Percentiles rank a stretch among this genome's conserved stretches.
These are phyloP conservation scores for Mustelus asterias DNA, from an alignment of 2,113 vertebrate species.

Conservation along the genomic window DNA sequence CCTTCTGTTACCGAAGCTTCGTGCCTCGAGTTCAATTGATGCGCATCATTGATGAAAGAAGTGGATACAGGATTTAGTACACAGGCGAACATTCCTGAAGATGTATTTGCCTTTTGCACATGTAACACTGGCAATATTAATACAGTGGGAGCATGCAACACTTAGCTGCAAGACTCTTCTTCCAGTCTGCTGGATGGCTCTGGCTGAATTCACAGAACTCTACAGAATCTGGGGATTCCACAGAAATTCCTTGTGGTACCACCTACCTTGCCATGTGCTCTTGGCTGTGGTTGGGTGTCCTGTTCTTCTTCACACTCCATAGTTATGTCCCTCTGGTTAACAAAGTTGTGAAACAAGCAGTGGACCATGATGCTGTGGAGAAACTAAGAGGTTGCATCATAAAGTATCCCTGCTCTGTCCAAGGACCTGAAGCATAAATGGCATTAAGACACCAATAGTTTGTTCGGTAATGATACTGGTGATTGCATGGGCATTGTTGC, in stretches of 20 bases:
- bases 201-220: not conserved
- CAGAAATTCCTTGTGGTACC: not conserved
- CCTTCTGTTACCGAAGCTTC: too few relatives aligned
- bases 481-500: not conserved
- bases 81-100: not conserved
- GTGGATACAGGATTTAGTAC: not conserved
- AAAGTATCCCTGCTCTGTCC: not conserved
- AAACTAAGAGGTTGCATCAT: not conserved
- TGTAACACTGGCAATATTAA: not conserved
- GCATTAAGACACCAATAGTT: not conserved
- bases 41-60: conserved; percentile 6
- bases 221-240: not conserved
- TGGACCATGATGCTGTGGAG: not conserved
- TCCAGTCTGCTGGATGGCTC: not conserved
- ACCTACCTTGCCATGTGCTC: not conserved
- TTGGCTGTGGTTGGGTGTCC: not conserved
- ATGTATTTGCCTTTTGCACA: not conserved
- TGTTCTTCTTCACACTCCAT: not conserved
- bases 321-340: not conserved
- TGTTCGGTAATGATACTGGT: not conserved
- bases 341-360: not conserved
- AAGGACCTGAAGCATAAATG: not conserved
- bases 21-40: too few relatives aligned
- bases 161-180: not conserved
- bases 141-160: not conserved